Percentiles rank a stretch among this genome's conserved stretches.
Evolutionary conservation across 2,113 vertebrate genomes (phyloP).

Genomic region (Tricholaema leucomelas): DNA sequence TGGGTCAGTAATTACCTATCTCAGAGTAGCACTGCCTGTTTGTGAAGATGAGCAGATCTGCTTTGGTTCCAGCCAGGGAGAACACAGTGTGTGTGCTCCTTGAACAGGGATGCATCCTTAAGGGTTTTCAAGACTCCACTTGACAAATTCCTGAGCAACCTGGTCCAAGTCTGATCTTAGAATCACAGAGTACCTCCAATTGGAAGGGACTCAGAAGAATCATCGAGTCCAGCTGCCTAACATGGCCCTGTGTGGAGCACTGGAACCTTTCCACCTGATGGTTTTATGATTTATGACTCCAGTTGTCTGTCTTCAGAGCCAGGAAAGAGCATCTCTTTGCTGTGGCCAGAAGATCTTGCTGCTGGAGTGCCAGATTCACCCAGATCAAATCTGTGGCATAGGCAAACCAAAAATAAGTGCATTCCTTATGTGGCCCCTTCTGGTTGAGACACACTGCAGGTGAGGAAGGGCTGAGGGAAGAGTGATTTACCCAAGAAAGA

Average conservation of each 20-base stretch:
- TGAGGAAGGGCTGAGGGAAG: background rate
- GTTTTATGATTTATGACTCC: background rate
- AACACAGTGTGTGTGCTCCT: background rate
- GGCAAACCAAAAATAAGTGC: background rate
- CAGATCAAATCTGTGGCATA: background rate
- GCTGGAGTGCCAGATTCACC: background rate
- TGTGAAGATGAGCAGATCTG: rapidly evolving
- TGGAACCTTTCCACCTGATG: background rate
- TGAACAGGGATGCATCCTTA: background rate
- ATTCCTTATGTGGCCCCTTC: background rate
- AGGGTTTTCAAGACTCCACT: background rate
- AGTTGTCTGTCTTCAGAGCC: background rate
- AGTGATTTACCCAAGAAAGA: no score
- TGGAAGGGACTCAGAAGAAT: background rate
- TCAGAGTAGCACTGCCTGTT: background rate
- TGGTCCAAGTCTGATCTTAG: background rate
- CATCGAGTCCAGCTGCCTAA: rapidly evolving
- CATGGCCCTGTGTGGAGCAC: background rate
- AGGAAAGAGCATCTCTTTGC: background rate
- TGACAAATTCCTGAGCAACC: background rate
- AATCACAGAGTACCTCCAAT: background rate
- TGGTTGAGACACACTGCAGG: background rate
- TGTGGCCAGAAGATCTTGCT: background rate
- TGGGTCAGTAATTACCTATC: background rate
- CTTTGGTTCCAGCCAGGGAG: background rate